Conservation (phyloP, 1,140 invertebrate genomes). For the Liolophura sinensis region DNA sequence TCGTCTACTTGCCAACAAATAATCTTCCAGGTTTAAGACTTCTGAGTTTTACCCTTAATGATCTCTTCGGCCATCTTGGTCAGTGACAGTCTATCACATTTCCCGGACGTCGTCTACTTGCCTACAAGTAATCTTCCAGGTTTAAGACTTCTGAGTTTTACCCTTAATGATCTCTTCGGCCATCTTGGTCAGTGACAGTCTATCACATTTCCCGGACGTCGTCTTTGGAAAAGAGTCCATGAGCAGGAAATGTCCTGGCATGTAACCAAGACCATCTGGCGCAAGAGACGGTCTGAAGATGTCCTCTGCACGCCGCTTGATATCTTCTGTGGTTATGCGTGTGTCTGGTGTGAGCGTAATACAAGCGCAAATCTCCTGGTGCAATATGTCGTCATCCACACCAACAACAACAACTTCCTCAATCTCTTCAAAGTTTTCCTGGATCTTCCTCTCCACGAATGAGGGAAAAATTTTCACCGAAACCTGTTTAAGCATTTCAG, state of each 20-base stretch:
- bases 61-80: too few species aligned
- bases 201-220: background rate
- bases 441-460: background rate
- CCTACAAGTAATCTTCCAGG: too few species aligned
- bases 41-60: too few species aligned
- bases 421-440: background rate
- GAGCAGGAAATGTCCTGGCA: too few species aligned
- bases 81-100: too few species aligned
- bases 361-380: slow-evolving; percentile 1
- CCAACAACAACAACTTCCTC: background rate
- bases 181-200: background rate
- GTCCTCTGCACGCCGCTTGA: background rate
- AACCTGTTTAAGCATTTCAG: background rate
- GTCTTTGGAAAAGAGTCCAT: background rate
- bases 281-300: background rate
- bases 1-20: too few species aligned
- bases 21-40: too few species aligned
- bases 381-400: background rate
- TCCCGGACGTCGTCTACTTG: too few species aligned
- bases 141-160: background rate
- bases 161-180: background rate
- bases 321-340: background rate
- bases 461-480: background rate
- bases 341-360: background rate
- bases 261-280: too few species aligned